Evolutionary conservation across 2,888 invertebrate species (phyloP), one percentile per base, ranked within the genome.

Genomic region (Darwinula stevensoni): DNA sequence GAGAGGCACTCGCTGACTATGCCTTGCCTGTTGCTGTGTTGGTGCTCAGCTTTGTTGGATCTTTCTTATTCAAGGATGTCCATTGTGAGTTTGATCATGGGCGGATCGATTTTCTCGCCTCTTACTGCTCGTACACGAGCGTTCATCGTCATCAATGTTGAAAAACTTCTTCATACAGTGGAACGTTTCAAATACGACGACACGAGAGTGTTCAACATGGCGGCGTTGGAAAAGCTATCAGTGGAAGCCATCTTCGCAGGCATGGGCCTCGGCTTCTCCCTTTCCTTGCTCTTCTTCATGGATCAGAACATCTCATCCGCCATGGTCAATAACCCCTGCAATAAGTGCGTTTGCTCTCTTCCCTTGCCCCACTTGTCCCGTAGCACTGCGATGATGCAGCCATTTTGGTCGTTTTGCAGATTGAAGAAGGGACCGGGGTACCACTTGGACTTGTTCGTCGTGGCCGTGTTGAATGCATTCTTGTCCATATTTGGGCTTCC

Each of bases 221-320:
- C 58, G 9, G 49, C 51, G 4, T 40, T 62, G 16, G 44, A 51
- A 31, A 44, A 45, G 9, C 47, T 62, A 6, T 49, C 56, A 1
- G 44, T 47, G 45, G 44, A 46, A 13, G 53, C 52, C 11, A 42
- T 57, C 3, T 41, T 59, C 31, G 56, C 52, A 3, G 52, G 56
- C 28, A 52, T 57, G 39, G 57, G 58, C 4, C 48, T 63, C 15
- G 62, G 62, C 4, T 62, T 63, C 42, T 56, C 57, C 33, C 47
- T 62, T 4, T 63, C 62, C 2, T 50, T 63, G 33, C 50, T 62
- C 26, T 62, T 63, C 47, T 63, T 63, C 44, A 61, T 62, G 57
- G 62, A 62, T 43, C 62, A 62, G 44, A 63, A 62, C 44, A 62
- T 63, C 38, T 56, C 60, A 15, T 56, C 56, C 31, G 60, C 62